These are phyloP conservation scores for Drosophila kanekoi DNA, from an alignment of 2,888 invertebrate species.

Conservation along the genomic window DNA sequence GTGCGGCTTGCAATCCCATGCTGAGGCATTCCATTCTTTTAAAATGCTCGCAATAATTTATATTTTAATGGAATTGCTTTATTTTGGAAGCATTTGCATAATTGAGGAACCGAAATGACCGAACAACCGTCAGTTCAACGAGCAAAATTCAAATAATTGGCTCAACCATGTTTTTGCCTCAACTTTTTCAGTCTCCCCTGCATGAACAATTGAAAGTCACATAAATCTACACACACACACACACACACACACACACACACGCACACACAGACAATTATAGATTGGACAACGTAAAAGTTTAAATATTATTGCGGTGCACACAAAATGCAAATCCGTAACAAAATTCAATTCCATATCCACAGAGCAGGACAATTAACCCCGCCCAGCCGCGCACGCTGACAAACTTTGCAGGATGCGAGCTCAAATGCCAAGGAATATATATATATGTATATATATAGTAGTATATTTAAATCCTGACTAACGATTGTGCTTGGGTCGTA, in stretches of 20 bases:
- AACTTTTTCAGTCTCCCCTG: conserved; percentile 6
- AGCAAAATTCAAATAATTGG: conserved; percentile 37
- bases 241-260: neutral
- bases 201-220: conserved; percentile 35
- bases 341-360: conserved; percentile 39
- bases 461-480: conserved; percentile 3
- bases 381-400: conserved; percentile 7
- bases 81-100: conserved; percentile 58
- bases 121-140: conserved; percentile 40
- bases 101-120: conserved; percentile 48
- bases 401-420: conserved; percentile 1
- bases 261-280: conserved; percentile 15
- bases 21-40: conserved; percentile 11
- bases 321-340: conserved; percentile 47
- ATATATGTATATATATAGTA: neutral
- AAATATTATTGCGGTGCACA: conserved; percentile 37
- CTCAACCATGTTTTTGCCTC: conserved; percentile 6
- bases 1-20: conserved; percentile 3
- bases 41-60: conserved; percentile 41
- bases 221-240: conserved; percentile 30
- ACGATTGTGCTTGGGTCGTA: conserved; percentile 3
- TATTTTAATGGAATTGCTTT: conserved; percentile 34
- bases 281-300: conserved; percentile 23
- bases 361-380: conserved; percentile 42
- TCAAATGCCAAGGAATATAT: neutral